Evolutionary conservation across 1,140 invertebrate species (phyloP).

Genomic region (Cephus cinctus): DNA sequence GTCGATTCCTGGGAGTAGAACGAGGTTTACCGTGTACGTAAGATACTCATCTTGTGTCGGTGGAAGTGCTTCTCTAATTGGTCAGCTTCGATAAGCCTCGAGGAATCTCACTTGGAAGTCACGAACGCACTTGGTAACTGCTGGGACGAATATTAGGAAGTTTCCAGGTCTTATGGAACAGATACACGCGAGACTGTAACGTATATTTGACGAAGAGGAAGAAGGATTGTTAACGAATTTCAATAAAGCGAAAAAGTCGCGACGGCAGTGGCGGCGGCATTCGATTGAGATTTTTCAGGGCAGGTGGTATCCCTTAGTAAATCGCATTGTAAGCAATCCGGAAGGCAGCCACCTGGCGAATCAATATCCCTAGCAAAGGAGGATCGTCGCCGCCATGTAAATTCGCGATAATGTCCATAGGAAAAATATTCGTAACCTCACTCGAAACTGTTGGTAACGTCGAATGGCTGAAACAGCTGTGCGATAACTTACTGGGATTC

Average conservation of each 20-base stretch:
- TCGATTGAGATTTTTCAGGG: slow-evolving; percentile 20
- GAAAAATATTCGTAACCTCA: too few relatives aligned
- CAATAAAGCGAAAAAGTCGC: background rate
- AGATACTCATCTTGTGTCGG: slow-evolving; percentile 31
- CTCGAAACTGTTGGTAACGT: too few relatives aligned
- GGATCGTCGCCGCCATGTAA: slow-evolving; percentile 37
- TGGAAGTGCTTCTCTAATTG: slow-evolving; percentile 35
- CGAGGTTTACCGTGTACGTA: too few relatives aligned
- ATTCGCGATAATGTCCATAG: slow-evolving; percentile 32
- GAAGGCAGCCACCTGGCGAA: slow-evolving; percentile 49
- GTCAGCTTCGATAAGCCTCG: slow-evolving; percentile 24
- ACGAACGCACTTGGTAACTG: too few relatives aligned
- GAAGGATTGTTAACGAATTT: too few relatives aligned
- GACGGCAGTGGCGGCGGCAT: background rate
- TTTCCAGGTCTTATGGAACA: too few relatives aligned
- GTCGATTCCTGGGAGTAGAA: slow-evolving; percentile 21
- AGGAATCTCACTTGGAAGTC: too few relatives aligned
- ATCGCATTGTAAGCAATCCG: slow-evolving; percentile 53
- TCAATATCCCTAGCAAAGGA: slow-evolving; percentile 45
- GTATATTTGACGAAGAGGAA: too few relatives aligned
- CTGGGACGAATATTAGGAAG: too few relatives aligned
- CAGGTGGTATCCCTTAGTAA: slow-evolving; percentile 52
- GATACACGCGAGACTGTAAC: too few relatives aligned
- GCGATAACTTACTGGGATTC: too few relatives aligned
- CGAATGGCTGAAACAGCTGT: too few relatives aligned